Base-by-base conservation (phyloP, 1,140 invertebrate genomes). In the Drosophila subobscura region DNA sequence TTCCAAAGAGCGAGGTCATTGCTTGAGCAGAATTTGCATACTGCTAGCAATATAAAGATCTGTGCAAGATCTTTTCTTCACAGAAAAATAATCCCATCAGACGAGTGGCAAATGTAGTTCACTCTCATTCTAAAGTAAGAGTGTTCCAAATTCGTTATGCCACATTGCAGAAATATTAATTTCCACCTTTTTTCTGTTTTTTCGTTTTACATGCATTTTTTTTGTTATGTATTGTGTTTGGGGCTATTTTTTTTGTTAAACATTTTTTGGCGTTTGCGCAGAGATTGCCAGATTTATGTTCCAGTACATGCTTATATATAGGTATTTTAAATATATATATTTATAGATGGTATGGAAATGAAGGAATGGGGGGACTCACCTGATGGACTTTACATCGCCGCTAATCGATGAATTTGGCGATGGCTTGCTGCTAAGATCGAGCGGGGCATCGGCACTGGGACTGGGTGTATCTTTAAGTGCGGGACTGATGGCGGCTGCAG, bases 391-490 rank as follows among this genome's bases (percentile, higher is more conserved):
- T 33, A 84, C 71, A 76, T 91, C 90, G 58, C 88, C 81, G 63
- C 90, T 90, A 64, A 79, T 85, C 63, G 90, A 90, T 72, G 90
- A 91, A 68, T 90, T 91, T 46, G 90, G 60, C 72, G 91, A 93
- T 49, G 92, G 93, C 79, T 96, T 95, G 77, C 95, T 94, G 92
- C 95, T 96, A 79, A 97, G 94, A 93, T 96, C 96, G 71, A 96
- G 93, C 22, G 96, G 96, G 70, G 91, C 92, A 91, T 93, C 92
- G 49, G 61, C 89, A 92, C 92, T 59, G 93, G 93, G 93, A 90
- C 93, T 92, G 50, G 93, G 93, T 20, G 93, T 92, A 59, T 92
- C 92, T 79, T 92, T 92, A 59, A 93, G 91, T 68, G 92, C 81
- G 63, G 89, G 90, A 83, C 90, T 91, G 53, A 68, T 64, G 51